These are phyloP conservation scores for Meda fulgida DNA, from an alignment of 2,797 vertebrate species.

Conservation along the genomic window DNA sequence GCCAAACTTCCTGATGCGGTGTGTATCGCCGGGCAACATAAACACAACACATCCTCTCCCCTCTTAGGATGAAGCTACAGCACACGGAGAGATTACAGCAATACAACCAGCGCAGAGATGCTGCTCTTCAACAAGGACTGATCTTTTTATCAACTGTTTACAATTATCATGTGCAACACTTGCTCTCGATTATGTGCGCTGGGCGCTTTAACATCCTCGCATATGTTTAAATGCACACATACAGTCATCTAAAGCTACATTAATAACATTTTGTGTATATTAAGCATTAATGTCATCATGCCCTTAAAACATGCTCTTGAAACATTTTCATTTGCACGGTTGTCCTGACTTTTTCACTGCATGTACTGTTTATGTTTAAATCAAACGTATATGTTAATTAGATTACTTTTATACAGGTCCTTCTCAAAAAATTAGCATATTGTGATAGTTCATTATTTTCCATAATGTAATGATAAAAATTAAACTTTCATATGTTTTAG, in stretches of 20 bases:
- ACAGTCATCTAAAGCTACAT: not conserved
- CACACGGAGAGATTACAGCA: not conserved
- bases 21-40: slow-evolving; percentile 44
- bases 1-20: slow-evolving; percentile 60
- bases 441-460: no score
- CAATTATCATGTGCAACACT: not conserved
- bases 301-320: not conserved
- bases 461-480: no score
- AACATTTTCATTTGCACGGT: not conserved
- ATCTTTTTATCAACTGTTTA: not conserved
- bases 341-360: not conserved
- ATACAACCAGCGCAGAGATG: not conserved
- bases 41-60: slow-evolving; percentile 28
- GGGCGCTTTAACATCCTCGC: not conserved
- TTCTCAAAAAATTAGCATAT: no score
- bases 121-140: not conserved
- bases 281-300: not conserved
- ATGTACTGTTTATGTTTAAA: not conserved
- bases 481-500: no score
- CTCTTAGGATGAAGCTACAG: not conserved
- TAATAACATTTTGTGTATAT: not conserved
- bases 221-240: not conserved
- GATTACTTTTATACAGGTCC: not conserved
- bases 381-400: not conserved
- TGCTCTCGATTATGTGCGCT: not conserved